Base-by-base conservation (phyloP, 2,888 invertebrate species). In the Argyra leucocephala region DNA sequence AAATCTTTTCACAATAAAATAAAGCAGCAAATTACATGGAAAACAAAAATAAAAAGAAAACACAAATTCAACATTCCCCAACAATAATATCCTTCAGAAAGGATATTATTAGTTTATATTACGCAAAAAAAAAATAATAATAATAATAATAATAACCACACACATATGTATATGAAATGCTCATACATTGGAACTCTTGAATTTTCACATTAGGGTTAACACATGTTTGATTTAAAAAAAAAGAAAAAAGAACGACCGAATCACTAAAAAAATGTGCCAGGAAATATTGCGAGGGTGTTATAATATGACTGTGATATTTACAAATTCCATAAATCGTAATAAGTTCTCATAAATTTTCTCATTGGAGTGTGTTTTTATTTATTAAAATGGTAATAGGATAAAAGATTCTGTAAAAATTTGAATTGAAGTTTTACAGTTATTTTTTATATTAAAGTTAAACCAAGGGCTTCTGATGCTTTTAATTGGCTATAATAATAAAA, bases 1-100 rank as follows among this genome's bases (percentile, higher is more conserved):
- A 61, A 61, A 61, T 61, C 48, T 48, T 48, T 48, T 5, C 31
- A 31, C 31, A 31, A 31, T 31, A 31, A 31, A 48, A 48, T n/a
- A 48, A 48, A 48, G 48, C 48, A n/a, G 48, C n/a, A 15, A 48
- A 48, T 48, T 48, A 48, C 18, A 2, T 2, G 18, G 18, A 5
- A 48, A 12, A 48, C 9, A 31, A 31, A 1, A 31, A 7, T 10
- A 31, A 31, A 31, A 31, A 31, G 12, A 7, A 31, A 31, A 1
- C 7, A 31, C 5, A 48, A 48, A 18, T 48, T 18, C 48, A 48
- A 48, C 12, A 31, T 31, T 15, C 48, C 48, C 48, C 48, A 48
- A 48, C 18, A 48, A 48, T 48, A 12, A 10, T 15, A 15, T 15
- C 48, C 2, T 48, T 12, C 12, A 48, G 18, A 31, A 3, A 3